These are phyloP conservation scores for Carlito syrichta DNA, from an alignment of 2,113 vertebrate genomes.

Conservation along the genomic window DNA sequence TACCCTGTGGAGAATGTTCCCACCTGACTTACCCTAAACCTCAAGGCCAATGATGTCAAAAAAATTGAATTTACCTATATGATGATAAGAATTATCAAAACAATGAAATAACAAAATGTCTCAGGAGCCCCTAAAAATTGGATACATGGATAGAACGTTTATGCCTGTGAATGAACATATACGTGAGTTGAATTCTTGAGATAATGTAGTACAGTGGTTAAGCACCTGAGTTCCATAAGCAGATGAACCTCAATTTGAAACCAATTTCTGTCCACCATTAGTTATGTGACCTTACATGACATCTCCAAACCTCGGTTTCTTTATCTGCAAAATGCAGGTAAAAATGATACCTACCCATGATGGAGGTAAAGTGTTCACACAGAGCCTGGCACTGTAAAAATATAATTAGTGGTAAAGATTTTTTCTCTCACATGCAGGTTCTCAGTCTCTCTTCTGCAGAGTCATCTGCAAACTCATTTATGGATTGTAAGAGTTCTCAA, in stretches of 20 bases:
- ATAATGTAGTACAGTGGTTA: background rate
- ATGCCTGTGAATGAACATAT: background rate
- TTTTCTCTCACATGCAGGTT: background rate
- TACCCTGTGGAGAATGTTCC: background rate
- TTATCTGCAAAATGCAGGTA: background rate
- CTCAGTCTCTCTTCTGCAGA: background rate
- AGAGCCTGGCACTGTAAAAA: background rate
- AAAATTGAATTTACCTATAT: background rate
- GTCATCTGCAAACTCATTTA: background rate
- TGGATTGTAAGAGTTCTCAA: background rate
- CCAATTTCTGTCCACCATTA: background rate
- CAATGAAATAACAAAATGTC: background rate
- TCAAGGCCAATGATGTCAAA: background rate
- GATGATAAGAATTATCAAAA: background rate
- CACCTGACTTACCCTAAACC: background rate
- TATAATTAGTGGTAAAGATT: background rate
- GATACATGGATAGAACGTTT: background rate
- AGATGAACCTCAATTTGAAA: background rate
- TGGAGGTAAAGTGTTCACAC: background rate
- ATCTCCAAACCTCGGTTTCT: background rate
- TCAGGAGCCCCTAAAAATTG: background rate
- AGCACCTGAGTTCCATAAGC: background rate
- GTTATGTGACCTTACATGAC: background rate
- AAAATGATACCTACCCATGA: background rate
- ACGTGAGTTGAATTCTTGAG: background rate